Conservation (phyloP, 2,888 invertebrate species). For the Standfussiana lucernea region DNA sequence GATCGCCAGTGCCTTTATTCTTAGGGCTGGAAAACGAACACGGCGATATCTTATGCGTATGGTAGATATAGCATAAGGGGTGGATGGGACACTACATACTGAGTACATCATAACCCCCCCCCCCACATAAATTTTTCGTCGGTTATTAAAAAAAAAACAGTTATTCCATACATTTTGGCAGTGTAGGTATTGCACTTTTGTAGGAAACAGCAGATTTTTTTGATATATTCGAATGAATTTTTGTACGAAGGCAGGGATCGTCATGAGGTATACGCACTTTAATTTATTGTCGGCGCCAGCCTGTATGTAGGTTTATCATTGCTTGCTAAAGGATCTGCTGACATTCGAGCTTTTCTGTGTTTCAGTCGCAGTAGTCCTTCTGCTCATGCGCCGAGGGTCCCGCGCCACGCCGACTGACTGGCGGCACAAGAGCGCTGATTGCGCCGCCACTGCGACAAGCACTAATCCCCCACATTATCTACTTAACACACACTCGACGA, state of each 20-base stretch:
- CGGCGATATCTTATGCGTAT: not conserved
- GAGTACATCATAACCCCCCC: too few relatives aligned
- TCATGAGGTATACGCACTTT: too few relatives aligned
- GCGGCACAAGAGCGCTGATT: slow-evolving; percentile 75
- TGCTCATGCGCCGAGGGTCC: not conserved
- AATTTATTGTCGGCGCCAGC: too few relatives aligned
- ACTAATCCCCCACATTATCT: slow-evolving; percentile 75
- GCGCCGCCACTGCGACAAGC: slow-evolving; percentile 55
- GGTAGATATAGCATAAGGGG: not conserved
- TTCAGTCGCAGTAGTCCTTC: slow-evolving; percentile 26
- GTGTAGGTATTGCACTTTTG: too few relatives aligned
- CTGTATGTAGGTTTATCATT: too few relatives aligned
- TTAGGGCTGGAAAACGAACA: not conserved
- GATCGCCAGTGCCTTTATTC: not conserved
- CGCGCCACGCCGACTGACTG: slow-evolving; percentile 16
- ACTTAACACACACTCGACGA: slow-evolving; percentile 52
- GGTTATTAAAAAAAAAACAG: too few relatives aligned
- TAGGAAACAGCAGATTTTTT: too few relatives aligned
- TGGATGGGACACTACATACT: too few relatives aligned
- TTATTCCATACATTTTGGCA: too few relatives aligned
- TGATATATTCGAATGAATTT: too few relatives aligned
- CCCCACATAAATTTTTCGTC: too few relatives aligned
- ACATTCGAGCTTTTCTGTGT: not conserved
- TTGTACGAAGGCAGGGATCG: too few relatives aligned
- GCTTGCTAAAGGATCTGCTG: not conserved